A percentile compares a stretch with the other conserved stretches of the same genome.
Conservation (phyloP, 2,888 invertebrate species). For the Eurytoma californica region DNA sequence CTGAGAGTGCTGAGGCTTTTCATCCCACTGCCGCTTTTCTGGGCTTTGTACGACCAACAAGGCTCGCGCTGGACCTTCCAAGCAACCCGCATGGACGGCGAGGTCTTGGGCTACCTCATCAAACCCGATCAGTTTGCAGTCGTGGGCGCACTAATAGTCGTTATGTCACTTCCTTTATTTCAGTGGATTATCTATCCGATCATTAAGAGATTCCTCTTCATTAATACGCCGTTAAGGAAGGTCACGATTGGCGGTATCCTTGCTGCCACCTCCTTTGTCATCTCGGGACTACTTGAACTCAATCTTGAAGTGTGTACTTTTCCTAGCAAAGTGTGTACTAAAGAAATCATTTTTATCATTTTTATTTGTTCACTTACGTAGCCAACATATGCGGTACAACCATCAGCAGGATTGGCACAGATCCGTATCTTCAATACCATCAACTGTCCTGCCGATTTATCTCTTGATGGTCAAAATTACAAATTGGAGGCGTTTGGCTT, state of each 20-base stretch:
- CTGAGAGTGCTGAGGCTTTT: constrained; percentile 87
- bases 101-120: constrained; percentile 83
- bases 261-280: constrained; percentile 89
- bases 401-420: constrained; percentile 79
- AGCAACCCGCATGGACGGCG: constrained; percentile 91
- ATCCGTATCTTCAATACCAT: constrained; percentile 82
- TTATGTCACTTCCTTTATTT: constrained; percentile 90
- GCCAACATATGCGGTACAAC: constrained; percentile 79
- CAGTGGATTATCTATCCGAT: constrained; percentile 88
- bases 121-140: constrained; percentile 98
- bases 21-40: constrained; percentile 95
- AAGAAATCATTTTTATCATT: too few species aligned
- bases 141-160: constrained; percentile 89
- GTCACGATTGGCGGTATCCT: constrained; percentile 92
- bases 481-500: constrained; percentile 59
- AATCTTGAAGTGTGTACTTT: constrained; percentile 79
- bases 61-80: constrained; percentile 96
- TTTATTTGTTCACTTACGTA: constrained; percentile 64
- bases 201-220: constrained; percentile 81
- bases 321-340: too few species aligned
- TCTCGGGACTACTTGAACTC: constrained; percentile 91
- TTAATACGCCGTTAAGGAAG: constrained; percentile 89
- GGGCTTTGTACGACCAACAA: constrained; percentile 98
- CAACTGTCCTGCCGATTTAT: constrained; percentile 62
- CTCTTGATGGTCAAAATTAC: constrained; percentile 45